Evolutionary conservation across 2,113 vertebrate species (phyloP).

Genomic region (Otolemur garnettii): DNA sequence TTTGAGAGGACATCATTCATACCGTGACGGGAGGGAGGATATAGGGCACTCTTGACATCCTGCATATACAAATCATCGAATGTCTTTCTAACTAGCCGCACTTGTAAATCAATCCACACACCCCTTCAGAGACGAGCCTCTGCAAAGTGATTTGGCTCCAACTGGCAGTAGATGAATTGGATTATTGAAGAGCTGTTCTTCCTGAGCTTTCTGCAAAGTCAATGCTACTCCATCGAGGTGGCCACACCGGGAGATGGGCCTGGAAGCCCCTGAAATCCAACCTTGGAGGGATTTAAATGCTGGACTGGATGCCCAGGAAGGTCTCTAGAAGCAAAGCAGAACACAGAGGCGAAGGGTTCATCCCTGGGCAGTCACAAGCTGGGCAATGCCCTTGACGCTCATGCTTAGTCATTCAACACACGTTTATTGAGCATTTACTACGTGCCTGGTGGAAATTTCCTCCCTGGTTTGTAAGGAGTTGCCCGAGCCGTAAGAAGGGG

Average conservation of each 20-base stretch:
- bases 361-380: rapidly evolving
- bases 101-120: constrained; percentile 62
- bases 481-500: not conserved
- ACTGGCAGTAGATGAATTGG: not conserved
- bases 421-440: not conserved
- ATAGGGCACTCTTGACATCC: constrained; percentile 65
- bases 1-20: constrained; percentile 69
- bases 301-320: rapidly evolving
- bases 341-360: rapidly evolving
- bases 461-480: not conserved
- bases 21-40: not conserved
- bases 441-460: not conserved
- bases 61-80: constrained; percentile 68
- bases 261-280: not conserved
- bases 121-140: constrained; percentile 53
- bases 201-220: not conserved
- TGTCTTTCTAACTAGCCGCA: constrained; percentile 66
- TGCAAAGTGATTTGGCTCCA: constrained; percentile 24
- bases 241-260: not conserved
- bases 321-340: not conserved
- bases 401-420: not conserved
- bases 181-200: not conserved
- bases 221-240: not conserved
- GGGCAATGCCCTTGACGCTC: not conserved
- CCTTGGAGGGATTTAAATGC: not conserved